A percentile compares a stretch with the other conserved stretches of the same genome.
Evolutionary conservation across 92 coral and sea anemone genomes (phyloP).

Genomic region (Palythoa caribaeorum): DNA sequence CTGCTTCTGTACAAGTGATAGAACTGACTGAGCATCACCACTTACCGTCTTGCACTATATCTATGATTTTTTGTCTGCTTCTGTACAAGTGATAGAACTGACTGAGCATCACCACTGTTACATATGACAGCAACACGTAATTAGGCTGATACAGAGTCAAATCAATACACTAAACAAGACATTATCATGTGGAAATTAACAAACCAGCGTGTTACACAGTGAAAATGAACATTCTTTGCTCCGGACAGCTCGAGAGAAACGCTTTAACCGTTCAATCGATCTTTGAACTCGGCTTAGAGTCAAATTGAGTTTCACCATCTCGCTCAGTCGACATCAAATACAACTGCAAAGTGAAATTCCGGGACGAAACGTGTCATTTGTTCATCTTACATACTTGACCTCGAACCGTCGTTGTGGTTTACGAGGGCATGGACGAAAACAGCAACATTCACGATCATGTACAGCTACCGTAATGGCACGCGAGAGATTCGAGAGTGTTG

Average conservation of each 20-base stretch:
- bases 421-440: background rate
- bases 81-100: background rate
- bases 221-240: background rate
- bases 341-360: background rate
- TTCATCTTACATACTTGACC: slow-evolving; percentile 35
- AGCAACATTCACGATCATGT: background rate
- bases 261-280: background rate
- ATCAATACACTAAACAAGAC: background rate
- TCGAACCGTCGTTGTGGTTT: background rate
- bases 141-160: background rate
- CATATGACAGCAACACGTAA: background rate
- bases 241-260: background rate
- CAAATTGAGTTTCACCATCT: background rate
- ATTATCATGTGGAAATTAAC: background rate
- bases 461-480: background rate
- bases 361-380: slow-evolving; percentile 31
- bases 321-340: background rate
- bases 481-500: background rate
- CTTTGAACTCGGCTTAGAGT: background rate
- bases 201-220: background rate
- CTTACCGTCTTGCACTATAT: background rate
- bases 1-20: background rate
- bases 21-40: too few species aligned
- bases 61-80: background rate
- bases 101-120: background rate